A percentile compares a stretch with the other conserved stretches of the same genome.
phyloP scores from a whole-genome alignment of 2,797 vertebrate species.

The Anisognathus igniventris region DNA sequence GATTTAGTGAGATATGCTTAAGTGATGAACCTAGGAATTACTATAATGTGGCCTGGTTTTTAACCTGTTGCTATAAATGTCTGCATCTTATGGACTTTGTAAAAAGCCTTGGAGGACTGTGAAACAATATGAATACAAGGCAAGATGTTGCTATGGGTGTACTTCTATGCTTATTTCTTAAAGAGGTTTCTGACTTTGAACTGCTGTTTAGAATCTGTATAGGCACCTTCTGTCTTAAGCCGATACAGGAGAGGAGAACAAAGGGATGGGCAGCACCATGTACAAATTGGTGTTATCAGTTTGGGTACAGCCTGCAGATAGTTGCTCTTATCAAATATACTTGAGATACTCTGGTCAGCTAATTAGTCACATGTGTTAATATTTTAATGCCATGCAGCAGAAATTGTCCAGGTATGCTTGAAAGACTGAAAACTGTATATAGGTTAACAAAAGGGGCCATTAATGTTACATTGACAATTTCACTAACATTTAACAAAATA shows the following conservation, averaged over 20 bases:
- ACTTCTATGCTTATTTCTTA: neutral
- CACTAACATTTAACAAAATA: neutral
- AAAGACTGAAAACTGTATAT: neutral
- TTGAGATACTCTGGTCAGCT: neutral
- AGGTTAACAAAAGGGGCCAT: neutral
- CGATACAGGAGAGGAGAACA: neutral
- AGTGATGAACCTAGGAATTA: neutral
- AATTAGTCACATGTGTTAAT: neutral
- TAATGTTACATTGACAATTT: neutral
- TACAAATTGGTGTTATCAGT: neutral
- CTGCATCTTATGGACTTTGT: neutral
- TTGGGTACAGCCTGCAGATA: neutral
- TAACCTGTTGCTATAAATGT: neutral
- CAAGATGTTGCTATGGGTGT: neutral
- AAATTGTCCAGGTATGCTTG: neutral
- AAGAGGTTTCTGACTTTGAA: neutral
- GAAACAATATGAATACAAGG: neutral
- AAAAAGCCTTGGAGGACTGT: neutral
- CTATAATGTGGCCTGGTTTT: neutral
- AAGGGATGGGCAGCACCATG: neutral
- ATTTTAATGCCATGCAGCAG: neutral
- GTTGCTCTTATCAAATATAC: neutral
- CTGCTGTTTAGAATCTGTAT: neutral
- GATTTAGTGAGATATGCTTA: neutral
- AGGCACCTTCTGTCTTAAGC: neutral